A percentile compares a stretch with the other conserved stretches of the same genome.
Evolutionary conservation across 2,888 invertebrate genomes (phyloP).

Genomic region (Andricus curvator): DNA sequence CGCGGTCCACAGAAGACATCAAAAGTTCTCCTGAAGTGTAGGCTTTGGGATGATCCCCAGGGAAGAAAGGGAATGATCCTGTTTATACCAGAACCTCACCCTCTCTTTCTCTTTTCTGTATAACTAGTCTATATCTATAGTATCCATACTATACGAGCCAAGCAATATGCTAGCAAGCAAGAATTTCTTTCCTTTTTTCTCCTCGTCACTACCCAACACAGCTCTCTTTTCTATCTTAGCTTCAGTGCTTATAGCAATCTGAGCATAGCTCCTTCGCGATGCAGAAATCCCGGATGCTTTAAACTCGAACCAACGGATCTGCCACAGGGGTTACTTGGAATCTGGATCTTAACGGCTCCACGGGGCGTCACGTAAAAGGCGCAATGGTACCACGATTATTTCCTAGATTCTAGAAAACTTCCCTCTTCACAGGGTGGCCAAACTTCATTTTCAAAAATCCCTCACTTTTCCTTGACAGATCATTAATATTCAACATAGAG

Average conservation of each 20-base stretch:
- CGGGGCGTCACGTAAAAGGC: conserved; percentile 23
- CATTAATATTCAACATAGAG: too few species aligned
- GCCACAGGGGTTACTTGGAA: conserved; percentile 24
- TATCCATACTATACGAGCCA: conserved; percentile 44
- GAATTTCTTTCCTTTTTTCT: conserved; percentile 35
- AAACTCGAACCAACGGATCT: background rate
- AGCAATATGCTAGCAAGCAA: conserved; percentile 43
- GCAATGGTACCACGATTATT: conserved; percentile 5
- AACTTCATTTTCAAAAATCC: too few species aligned
- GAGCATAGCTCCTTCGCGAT: background rate
- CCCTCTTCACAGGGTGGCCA: background rate
- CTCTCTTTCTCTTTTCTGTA: conserved; percentile 37
- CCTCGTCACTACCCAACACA: background rate
- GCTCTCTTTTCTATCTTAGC: background rate
- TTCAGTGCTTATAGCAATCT: background rate
- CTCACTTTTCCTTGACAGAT: too few species aligned
- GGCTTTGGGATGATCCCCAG: conserved; percentile 55
- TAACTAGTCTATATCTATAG: conserved; percentile 28
- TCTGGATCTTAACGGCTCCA: conserved; percentile 23
- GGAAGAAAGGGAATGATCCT: conserved; percentile 58
- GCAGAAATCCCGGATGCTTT: conserved; percentile 9
- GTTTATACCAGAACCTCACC: conserved; percentile 49
- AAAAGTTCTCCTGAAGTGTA: conserved; percentile 49
- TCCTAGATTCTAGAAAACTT: background rate
- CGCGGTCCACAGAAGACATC: conserved; percentile 38